A percentile compares a stretch with the other conserved stretches of the same genome.
Conservation (phyloP, 2,113 vertebrate genomes). For the Rhinogobius similis region DNA sequence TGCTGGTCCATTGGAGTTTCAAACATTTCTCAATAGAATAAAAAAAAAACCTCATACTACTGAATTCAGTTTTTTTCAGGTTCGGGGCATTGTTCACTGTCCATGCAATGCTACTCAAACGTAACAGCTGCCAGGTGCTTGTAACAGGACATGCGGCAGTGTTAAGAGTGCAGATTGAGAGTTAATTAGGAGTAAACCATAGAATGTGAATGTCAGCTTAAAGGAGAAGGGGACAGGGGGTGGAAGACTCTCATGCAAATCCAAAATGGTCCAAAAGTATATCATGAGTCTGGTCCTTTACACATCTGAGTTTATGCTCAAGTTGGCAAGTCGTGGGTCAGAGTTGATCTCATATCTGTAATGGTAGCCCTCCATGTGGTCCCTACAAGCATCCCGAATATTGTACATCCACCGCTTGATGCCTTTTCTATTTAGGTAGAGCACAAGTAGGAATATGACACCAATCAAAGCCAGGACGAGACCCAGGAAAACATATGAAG, state of each 20-base stretch:
- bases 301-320: conserved; percentile 94
- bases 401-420: conserved; percentile 99
- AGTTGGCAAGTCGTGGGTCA: conserved; percentile 91
- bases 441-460: conserved; percentile 94
- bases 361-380: conserved; percentile 99
- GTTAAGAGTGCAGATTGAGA: conserved; percentile 29
- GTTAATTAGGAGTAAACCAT: conserved; percentile 17
- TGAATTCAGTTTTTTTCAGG: conserved; percentile 16
- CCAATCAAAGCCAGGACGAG: conserved; percentile 96
- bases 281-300: conserved; percentile 53
- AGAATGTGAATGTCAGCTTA: conserved; percentile 40
- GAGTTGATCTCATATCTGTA: conserved; percentile 97
- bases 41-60: conserved; percentile 45
- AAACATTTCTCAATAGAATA: conserved; percentile 32
- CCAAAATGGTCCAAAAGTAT: conserved; percentile 46
- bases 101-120: conserved; percentile 72
- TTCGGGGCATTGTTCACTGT: conserved; percentile 55
- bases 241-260: conserved; percentile 84
- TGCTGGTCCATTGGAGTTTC: conserved; percentile 40
- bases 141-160: conserved; percentile 57
- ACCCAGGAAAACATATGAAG: conserved; percentile 94
- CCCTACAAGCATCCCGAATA: conserved; percentile 95
- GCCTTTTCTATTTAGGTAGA: conserved; percentile 97
- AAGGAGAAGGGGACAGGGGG: not conserved
- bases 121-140: conserved; percentile 57